A percentile compares a stretch with the other conserved stretches of the same genome.
Evolutionary conservation across 2,797 vertebrate genomes (phyloP).

Genomic region (Spinus olivaceus): DNA sequence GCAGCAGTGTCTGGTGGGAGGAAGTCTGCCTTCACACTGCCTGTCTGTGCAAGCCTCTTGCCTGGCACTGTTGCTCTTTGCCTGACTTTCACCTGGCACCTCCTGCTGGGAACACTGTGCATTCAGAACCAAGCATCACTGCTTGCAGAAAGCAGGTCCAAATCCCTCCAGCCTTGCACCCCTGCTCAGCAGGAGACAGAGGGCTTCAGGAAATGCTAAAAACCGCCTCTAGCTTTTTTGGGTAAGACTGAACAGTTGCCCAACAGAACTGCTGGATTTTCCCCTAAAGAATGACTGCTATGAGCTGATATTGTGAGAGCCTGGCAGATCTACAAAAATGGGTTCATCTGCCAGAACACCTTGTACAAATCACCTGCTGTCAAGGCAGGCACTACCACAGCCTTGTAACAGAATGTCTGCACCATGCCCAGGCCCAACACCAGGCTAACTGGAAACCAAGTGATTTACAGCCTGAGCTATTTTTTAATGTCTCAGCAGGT

Average conservation of each 20-base stretch:
- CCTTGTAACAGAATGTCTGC: background rate
- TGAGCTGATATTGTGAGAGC: background rate
- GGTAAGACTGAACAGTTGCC: background rate
- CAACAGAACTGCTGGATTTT: background rate
- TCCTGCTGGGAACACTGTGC: background rate
- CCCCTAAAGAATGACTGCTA: background rate
- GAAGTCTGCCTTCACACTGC: background rate
- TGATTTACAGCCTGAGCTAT: background rate
- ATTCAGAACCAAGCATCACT: background rate
- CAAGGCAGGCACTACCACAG: background rate
- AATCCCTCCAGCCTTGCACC: background rate
- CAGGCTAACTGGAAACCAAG: background rate
- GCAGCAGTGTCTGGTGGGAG: background rate
- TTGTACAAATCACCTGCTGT: background rate
- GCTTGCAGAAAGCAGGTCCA: background rate
- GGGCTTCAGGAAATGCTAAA: background rate
- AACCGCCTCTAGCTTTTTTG: background rate
- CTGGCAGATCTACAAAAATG: background rate
- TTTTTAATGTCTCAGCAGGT: background rate
- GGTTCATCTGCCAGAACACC: background rate
- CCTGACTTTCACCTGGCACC: background rate
- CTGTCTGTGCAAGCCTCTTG: background rate
- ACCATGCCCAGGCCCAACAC: background rate
- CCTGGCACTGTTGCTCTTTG: background rate
- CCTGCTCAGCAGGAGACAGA: background rate